Conservation (phyloP, 92 coral and sea anemone genomes). For the Umimayanthus kanabou region DNA sequence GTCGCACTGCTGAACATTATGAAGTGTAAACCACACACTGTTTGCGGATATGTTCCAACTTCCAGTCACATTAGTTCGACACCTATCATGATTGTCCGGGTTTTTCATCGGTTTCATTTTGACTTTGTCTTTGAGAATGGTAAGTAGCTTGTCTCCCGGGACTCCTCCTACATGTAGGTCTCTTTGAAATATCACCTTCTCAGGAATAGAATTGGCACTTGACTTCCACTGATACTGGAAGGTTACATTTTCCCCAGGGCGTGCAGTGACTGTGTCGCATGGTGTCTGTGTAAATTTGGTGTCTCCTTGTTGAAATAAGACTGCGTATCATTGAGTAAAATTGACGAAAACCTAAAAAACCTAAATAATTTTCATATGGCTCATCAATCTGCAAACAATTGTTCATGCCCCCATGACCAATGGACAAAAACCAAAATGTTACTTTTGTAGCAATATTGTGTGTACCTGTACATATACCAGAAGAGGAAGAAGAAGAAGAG, state of each 20-base stretch:
- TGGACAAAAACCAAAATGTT: too few relatives aligned
- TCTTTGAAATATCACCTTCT: not conserved
- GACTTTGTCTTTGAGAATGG: not conserved
- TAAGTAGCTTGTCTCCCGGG: not conserved
- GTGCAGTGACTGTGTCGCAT: not conserved
- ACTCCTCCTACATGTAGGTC: not conserved
- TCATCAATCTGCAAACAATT: too few relatives aligned
- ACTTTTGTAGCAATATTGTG: too few relatives aligned
- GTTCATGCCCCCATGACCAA: too few relatives aligned
- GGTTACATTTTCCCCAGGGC: slow-evolving; percentile 18
- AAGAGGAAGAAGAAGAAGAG: too few relatives aligned
- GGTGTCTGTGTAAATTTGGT: not conserved
- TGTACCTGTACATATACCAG: too few relatives aligned
- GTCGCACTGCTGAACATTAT: slow-evolving; percentile 3
- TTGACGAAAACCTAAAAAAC: too few relatives aligned
- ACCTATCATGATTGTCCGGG: too few relatives aligned
- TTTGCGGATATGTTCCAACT: not conserved
- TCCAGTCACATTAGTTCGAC: not conserved
- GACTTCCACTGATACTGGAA: slow-evolving; percentile 3
- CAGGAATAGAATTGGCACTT: not conserved
- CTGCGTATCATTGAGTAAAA: too few relatives aligned
- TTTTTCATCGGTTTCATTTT: too few relatives aligned
- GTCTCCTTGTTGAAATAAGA: not conserved
- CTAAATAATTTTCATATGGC: too few relatives aligned
- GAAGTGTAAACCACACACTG: not conserved